Percentiles rank a stretch among this genome's conserved stretches.
phyloP scores from a whole-genome alignment of 1,140 invertebrate genomes.

The Trinorchestia longiramus region DNA sequence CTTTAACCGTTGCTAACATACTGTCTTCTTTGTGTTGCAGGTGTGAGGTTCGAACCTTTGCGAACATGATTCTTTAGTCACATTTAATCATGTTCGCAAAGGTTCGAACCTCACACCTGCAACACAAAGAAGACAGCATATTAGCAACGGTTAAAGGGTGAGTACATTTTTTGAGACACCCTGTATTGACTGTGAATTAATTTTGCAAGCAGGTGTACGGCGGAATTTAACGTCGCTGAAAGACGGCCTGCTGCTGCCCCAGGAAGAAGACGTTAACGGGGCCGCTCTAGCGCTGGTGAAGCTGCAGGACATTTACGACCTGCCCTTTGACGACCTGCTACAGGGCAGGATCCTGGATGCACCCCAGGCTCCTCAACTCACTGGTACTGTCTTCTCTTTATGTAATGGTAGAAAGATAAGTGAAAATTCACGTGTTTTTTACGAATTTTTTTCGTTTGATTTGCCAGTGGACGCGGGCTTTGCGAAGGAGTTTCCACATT shows the following conservation, averaged over 20 bases:
- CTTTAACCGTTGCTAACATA: no score
- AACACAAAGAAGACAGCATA: no score
- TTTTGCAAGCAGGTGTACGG: conserved; percentile 30
- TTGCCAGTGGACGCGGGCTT: no score
- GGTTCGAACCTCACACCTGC: no score
- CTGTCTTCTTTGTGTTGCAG: no score
- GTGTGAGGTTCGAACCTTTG: no score
- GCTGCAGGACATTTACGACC: conserved; percentile 94
- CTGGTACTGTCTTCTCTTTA: conserved; percentile 58
- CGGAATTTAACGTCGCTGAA: conserved; percentile 55
- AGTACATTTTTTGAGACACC: background rate
- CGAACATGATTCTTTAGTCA: no score
- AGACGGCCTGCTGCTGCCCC: conserved; percentile 72
- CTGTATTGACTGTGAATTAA: background rate
- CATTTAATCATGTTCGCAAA: no score
- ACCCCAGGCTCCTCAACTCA: conserved; percentile 55
- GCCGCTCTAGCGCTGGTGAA: conserved; percentile 93
- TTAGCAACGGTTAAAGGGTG: no score
- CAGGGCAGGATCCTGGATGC: conserved; percentile 74
- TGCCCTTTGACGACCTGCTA: conserved; percentile 90
- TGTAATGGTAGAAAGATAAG: background rate
- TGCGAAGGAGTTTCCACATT: no score
- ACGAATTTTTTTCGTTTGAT: no score
- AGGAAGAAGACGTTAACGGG: conserved; percentile 91
- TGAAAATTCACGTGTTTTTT: no score